phyloP scores from a whole-genome alignment of 1,140 invertebrate species.

The Drosophila varians region DNA sequence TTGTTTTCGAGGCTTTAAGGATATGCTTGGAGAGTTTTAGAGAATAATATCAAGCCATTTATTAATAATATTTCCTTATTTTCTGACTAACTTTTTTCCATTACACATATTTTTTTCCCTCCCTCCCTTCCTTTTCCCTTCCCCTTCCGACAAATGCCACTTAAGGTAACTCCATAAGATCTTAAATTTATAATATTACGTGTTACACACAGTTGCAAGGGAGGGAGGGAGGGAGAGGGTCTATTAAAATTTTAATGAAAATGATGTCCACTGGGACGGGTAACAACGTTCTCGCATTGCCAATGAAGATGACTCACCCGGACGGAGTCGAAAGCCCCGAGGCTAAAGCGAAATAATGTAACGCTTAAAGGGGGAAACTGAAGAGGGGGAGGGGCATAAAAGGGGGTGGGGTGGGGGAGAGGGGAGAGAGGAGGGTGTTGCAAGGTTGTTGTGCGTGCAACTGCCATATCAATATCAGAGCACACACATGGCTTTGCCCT shows the following conservation, averaged over 20 bases:
- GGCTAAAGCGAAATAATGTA: constrained; percentile 39
- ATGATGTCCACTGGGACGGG: constrained; percentile 65
- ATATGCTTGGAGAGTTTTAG: too few species aligned
- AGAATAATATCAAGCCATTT: too few species aligned
- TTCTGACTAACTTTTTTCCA: too few species aligned
- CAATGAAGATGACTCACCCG: constrained; percentile 63
- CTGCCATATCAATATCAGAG: constrained; percentile 74
- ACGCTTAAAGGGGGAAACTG: not conserved
- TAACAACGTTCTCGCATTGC: constrained; percentile 46
- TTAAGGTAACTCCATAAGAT: constrained; percentile 36
- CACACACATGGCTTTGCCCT: constrained; percentile 12
- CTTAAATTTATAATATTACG: constrained; percentile 72
- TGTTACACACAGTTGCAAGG: constrained; percentile 18
- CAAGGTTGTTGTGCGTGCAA: constrained; percentile 62
- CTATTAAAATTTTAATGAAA: constrained; percentile 81
- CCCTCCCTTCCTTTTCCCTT: too few species aligned
- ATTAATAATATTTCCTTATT: too few species aligned
- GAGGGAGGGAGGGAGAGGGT: constrained; percentile 7
- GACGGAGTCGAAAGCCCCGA: too few species aligned
- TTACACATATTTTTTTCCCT: too few species aligned
- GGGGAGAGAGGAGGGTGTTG: constrained; percentile 16
- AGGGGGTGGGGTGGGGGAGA: constrained; percentile 17
- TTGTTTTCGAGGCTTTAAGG: not conserved
- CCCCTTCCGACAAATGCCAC: not conserved
- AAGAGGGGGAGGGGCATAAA: not conserved